Base-by-base conservation (phyloP, 2,797 vertebrate genomes). In the Myotis planiceps region DNA sequence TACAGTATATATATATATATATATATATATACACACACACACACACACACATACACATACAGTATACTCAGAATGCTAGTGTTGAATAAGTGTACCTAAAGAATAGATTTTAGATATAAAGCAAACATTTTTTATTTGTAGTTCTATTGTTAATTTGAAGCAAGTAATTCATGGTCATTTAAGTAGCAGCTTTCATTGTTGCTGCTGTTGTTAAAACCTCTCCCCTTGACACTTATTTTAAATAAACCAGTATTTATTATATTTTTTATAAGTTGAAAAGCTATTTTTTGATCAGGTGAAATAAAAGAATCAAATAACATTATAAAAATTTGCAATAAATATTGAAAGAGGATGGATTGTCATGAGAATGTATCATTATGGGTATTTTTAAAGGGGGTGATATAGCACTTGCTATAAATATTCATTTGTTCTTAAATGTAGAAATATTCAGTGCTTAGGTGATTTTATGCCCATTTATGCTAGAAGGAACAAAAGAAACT, bases 401-500 rank as follows among this genome's bases (percentile, higher is more conserved):
- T 87, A 75, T 55, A 93, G 45, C 53, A 29, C 96, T 90, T 96
- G 27, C 96, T 96, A 88, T 96, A 98, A 98, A 98, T 97, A 98
- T 96, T 97, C 90, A 94, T 90, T 78, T 71, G 81, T 98, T 98
- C 93, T 95, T 96, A 97, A 97, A 98, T 97, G 90, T 94, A 69
- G 94, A 97, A 66, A 95, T 96, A 95, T 96, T 94, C 90, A 92
- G 83, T 97, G 93, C 97, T 80, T 94, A 96, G 51, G 93, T 97
- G 97, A 94, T 98, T 98, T 97, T 97, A 72, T 89, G 84, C 80
- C 93, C 97, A 88, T 96, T 98, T 98, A 97, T 97, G 68, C 53
- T 92, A 84, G 91, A 92, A 96, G 83, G 96, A 98, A 98, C 97
- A 97, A 98, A 98, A 98, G 98, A 98, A 98, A 98, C 97, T 98